A percentile compares a stretch with the other conserved stretches of the same genome.
Evolutionary conservation across 2,888 invertebrate species (phyloP).

Genomic region (Limnephilus marmoratus): DNA sequence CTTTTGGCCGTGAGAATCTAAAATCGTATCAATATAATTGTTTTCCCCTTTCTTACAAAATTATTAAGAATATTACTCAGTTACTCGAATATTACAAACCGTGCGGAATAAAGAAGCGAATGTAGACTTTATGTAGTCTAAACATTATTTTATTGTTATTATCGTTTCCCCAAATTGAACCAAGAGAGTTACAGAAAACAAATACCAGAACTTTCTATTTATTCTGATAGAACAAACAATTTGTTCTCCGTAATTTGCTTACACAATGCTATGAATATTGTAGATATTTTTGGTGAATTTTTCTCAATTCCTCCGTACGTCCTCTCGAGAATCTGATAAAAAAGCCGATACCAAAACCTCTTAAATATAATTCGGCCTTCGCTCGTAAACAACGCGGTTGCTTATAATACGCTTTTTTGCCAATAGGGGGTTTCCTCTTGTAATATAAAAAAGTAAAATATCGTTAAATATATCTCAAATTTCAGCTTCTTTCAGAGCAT

Average conservation of each 20-base stretch:
- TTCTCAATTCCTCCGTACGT: neutral
- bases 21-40: neutral
- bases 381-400: slow-evolving; percentile 42
- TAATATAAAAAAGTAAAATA: slow-evolving; percentile 36
- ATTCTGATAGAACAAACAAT: neutral
- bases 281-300: neutral
- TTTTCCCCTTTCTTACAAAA: neutral
- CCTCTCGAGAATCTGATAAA: slow-evolving; percentile 42
- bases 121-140: neutral
- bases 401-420: slow-evolving; percentile 45
- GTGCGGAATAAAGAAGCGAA: neutral
- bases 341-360: slow-evolving; percentile 45
- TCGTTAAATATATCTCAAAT: slow-evolving; percentile 10
- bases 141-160: neutral
- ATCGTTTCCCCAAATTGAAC: neutral
- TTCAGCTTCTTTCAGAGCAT: slow-evolving; percentile 23
- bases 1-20: too few species aligned
- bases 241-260: neutral
- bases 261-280: neutral
- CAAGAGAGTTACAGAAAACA: neutral
- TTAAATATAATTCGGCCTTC: slow-evolving; percentile 36
- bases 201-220: neutral
- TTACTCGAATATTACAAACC: neutral
- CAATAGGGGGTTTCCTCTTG: slow-evolving; percentile 19
- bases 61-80: neutral